Base-by-base conservation (phyloP, 2,797 vertebrate genomes). In the Rhabdomys pumilio region DNA sequence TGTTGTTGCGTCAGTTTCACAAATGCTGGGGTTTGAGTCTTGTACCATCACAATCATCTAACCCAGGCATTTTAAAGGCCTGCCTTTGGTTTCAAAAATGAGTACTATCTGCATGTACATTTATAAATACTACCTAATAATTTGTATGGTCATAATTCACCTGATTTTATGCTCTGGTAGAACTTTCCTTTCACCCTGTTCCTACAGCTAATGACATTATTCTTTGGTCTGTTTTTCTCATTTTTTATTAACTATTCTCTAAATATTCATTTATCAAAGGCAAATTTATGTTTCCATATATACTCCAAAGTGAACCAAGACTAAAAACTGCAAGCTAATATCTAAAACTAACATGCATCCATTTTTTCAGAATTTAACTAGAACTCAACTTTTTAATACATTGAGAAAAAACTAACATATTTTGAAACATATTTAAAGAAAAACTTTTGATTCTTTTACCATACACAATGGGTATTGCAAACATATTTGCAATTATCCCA, bases 401-500 rank as follows among this genome's bases (percentile, higher is more conserved):
- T 50, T 17, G 76, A 50, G 31, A 67, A 67, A 20, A 14, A 77
- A 6, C 15, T 34, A 53, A 87, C 1, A 81, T 10, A 38, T 67
- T 77, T 4, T 73, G 3, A 61, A 82, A n/a, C 44, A 87, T 55
- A 61, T 19, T 90, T 80, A 80, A 75, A 81, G 26, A 34, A 81
- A 69, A 55, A 63, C 1, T 24, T 67, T 76, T 61, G 4, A 63
- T 44, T 59, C 67, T 73, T 80, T 82, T 81, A 72, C n/a, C 10
- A 86, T 22, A 4, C 55, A 1, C 73, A 47, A 34, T 47, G 26
- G 9, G 47, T 34, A 65, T 84, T 84, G 26, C 77, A 55, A 91
- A 95, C 81, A 38, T 11, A 41, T 76, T 96, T 87, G 22, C 38
- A 95, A n/a, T 96, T 89, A 95, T 89, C 53, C 29, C 29, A 3